Percentiles rank a stretch among this genome's conserved stretches.
Conservation (phyloP, 1,140 invertebrate species). For the Eurosta solidaginis region DNA sequence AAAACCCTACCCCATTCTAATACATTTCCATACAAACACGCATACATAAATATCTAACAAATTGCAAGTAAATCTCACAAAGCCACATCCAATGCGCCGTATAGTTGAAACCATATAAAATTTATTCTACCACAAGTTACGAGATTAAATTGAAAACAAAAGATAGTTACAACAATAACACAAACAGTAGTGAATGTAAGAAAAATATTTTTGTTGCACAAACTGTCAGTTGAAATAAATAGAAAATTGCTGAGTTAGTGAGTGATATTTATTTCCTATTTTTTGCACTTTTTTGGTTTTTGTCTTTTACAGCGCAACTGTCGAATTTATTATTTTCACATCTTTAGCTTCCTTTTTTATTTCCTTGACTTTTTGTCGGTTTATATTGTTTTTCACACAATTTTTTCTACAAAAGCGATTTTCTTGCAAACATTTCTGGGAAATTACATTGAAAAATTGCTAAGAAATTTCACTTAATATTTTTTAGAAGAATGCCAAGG, state of each 20-base stretch:
- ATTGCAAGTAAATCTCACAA: too few relatives aligned
- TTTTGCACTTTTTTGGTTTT: background rate
- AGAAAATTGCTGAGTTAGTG: background rate
- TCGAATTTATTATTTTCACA: background rate
- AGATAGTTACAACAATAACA: background rate
- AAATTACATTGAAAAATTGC: slow-evolving; percentile 26
- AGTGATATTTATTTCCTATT: background rate
- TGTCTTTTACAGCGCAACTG: background rate
- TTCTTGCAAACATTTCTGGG: background rate
- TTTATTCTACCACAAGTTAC: background rate
- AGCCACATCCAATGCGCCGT: too few relatives aligned
- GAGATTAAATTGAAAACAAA: slow-evolving; percentile 12
- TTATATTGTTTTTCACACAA: background rate
- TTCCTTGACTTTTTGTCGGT: background rate
- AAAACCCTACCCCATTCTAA: too few relatives aligned
- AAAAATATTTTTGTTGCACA: background rate
- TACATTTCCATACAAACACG: background rate
- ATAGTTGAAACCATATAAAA: background rate
- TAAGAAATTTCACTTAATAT: slow-evolving; percentile 21
- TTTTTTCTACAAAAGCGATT: background rate
- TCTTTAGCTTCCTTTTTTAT: background rate
- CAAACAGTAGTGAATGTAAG: background rate
- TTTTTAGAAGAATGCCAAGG: background rate
- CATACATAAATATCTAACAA: background rate
- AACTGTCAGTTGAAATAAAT: slow-evolving; percentile 7